Base-by-base conservation (phyloP, 2,797 vertebrate species). In the Sciaenops ocellatus region DNA sequence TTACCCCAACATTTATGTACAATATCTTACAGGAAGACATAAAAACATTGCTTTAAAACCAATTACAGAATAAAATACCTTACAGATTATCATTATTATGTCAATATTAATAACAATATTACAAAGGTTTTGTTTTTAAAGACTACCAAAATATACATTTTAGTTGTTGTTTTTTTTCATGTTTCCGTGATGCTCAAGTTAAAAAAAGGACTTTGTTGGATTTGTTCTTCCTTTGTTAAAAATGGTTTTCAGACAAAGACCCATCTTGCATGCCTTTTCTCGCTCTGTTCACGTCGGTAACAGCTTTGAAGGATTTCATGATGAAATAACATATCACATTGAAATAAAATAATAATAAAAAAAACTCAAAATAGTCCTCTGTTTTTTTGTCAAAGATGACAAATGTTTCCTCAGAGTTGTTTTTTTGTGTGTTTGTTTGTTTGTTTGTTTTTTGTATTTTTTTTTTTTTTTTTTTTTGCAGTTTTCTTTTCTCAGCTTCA, bases 81-180 rank as follows among this genome's bases (percentile, higher is more conserved):
- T 95, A 95, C 95, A 96, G 94, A 95, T 95, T 90, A 93, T 93
- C 90, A 93, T 93, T 89, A 93, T 92, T 91, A 92, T 87, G 91
- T 93, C 91, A 93, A 93, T 93, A 94, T 93, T 94, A 94, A 93
- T 94, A 95, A 93, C 92, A 95, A 94, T 96, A 94, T 95, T 94
- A 95, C 92, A 95, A 95, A 94, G 88, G 85, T 87, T 93, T 92
- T 90, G 83, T 89, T 95, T 96, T 95, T 95, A 92, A 95, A 97
- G 97, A 95, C 96, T 96, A 97, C 95, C 97, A 97, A 97, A 97
- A 96, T 97, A 97, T 97, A 97, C 96, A 96, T 96, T 97, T 96
- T 96, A 96, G 95, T 76, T 87, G 34, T 38, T 34, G 34, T 84
- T 80, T 83, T 80, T 85, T 81, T 69, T 60, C 75, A 74, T 90